phyloP scores from a whole-genome alignment of 1,140 invertebrate species.

The Bactericera cockerelli region DNA sequence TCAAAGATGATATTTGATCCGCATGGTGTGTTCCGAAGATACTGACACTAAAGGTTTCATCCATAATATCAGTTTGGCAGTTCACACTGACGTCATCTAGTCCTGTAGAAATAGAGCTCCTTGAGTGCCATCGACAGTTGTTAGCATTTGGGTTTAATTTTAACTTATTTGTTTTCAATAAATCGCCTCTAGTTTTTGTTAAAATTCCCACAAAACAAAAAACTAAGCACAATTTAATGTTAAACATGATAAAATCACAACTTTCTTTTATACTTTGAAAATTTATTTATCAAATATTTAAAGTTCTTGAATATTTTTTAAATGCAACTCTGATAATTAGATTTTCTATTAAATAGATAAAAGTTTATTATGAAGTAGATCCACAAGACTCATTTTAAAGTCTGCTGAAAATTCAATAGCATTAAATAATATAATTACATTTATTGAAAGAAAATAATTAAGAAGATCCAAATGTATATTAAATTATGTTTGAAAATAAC shows the following conservation, averaged over 20 bases:
- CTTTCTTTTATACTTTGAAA: too few species aligned
- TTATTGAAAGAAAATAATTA: too few species aligned
- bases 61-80: conserved; percentile 2
- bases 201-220: background rate
- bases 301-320: too few species aligned
- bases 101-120: background rate
- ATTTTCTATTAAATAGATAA: too few species aligned
- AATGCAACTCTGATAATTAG: too few species aligned
- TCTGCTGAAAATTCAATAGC: too few species aligned
- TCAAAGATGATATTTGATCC: conserved; percentile 63
- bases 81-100: background rate
- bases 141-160: background rate
- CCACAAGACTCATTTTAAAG: too few species aligned
- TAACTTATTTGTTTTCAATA: background rate
- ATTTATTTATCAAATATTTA: too few species aligned
- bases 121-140: background rate
- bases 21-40: background rate
- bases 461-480: too few species aligned
- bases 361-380: too few species aligned
- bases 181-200: background rate
- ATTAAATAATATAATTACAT: too few species aligned
- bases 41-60: background rate
- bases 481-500: too few species aligned
- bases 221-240: background rate
- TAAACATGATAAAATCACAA: background rate